Conservation (phyloP, 2,113 vertebrate genomes). For the Passer montanus region DNA sequence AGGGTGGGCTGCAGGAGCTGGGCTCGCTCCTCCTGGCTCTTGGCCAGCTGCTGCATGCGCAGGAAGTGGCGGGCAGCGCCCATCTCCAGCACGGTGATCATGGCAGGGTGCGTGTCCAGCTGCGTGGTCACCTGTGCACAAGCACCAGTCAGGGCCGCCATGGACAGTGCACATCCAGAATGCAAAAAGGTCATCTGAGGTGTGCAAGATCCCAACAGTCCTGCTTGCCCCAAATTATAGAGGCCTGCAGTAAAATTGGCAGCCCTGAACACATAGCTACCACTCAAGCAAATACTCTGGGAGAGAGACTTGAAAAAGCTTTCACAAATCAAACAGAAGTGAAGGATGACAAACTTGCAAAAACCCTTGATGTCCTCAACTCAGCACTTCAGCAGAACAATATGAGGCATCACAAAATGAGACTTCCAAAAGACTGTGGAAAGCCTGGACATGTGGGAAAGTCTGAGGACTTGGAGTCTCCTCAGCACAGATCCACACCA, state of each 20-base stretch:
- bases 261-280: background rate
- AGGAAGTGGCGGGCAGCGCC: conserved; percentile 95
- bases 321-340: background rate
- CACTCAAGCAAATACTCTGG: background rate
- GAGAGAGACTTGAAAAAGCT: background rate
- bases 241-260: background rate
- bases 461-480: background rate
- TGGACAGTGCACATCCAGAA: fast-evolving
- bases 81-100: conserved; percentile 99
- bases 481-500: background rate
- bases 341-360: background rate
- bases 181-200: background rate
- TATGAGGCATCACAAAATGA: background rate
- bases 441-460: background rate
- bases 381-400: background rate
- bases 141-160: background rate
- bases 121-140: conserved; percentile 85
- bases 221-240: background rate
- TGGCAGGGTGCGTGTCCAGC: conserved; percentile 93
- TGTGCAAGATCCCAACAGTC: background rate
- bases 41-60: conserved; percentile 94
- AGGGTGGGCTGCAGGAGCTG: conserved; percentile 95
- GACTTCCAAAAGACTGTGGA: background rate
- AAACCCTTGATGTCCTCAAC: background rate
- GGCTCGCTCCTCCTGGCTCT: conserved; percentile 87